phyloP scores from a whole-genome alignment of 2,797 vertebrate genomes.

The Adelosebastes latens region DNA sequence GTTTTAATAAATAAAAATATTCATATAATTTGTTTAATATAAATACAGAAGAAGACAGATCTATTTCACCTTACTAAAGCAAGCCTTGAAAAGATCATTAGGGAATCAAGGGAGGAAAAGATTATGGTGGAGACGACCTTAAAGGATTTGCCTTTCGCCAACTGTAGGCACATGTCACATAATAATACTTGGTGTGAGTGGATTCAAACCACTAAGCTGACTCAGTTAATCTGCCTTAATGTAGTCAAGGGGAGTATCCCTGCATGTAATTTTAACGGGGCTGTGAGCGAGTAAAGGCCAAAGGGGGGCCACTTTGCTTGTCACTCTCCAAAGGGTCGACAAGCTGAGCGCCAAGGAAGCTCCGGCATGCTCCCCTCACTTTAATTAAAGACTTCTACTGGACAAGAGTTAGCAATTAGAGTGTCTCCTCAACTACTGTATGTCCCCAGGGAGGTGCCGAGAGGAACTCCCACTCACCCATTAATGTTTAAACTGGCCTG shows the following conservation, averaged over 20 bases:
- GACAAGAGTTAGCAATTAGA: conserved; percentile 80
- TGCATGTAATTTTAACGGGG: conserved; percentile 44
- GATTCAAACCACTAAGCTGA: conserved; percentile 27
- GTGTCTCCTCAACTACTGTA: conserved; percentile 59
- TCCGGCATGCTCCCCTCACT: conserved; percentile 36
- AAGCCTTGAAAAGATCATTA: neutral
- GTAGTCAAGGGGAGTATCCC: conserved; percentile 18
- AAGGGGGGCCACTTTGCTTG: conserved; percentile 36
- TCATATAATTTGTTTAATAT: neutral
- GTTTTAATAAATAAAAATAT: neutral
- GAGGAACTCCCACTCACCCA: conserved; percentile 70
- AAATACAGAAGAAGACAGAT: neutral
- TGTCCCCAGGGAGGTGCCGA: conserved; percentile 64
- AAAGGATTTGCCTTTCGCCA: neutral
- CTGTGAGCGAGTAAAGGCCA: conserved; percentile 23
- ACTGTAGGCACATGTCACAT: neutral
- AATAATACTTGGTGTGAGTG: neutral
- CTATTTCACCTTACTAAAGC: neutral
- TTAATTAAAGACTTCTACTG: conserved; percentile 77
- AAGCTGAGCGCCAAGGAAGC: conserved; percentile 43
- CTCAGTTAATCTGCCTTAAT: conserved; percentile 29
- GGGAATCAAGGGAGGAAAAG: neutral
- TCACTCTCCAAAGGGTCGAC: conserved; percentile 54
- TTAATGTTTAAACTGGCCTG: conserved; percentile 77
- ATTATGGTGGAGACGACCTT: neutral